Conservation (phyloP, 2,888 invertebrate genomes). For the Macrosoma leucophasiata region DNA sequence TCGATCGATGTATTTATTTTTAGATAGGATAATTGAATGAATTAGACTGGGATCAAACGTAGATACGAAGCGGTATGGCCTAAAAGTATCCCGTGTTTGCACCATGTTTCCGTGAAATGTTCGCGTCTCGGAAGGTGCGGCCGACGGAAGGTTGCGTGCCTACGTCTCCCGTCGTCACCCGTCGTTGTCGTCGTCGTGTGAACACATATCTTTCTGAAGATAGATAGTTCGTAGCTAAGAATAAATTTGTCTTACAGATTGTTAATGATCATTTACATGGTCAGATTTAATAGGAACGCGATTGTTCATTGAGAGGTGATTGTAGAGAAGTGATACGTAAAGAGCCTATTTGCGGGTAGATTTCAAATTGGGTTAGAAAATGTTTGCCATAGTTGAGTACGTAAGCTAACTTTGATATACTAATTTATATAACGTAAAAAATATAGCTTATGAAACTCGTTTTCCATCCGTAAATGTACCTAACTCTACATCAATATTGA, state of each 20-base stretch:
- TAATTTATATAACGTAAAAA: too few relatives aligned
- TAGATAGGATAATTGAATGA: conserved; percentile 67
- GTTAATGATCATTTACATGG: conserved; percentile 31
- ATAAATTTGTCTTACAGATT: conserved; percentile 35
- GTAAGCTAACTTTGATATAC: too few relatives aligned
- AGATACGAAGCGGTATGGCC: conserved; percentile 60
- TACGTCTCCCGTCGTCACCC: too few relatives aligned
- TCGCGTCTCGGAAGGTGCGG: conserved; percentile 12
- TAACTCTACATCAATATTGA: too few relatives aligned
- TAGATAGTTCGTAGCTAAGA: conserved; percentile 37
- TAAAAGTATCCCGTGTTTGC: conserved; percentile 46
- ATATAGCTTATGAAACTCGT: too few relatives aligned
- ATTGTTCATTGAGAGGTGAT: conserved; percentile 38
- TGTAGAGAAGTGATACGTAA: conserved; percentile 35
- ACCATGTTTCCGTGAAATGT: conserved; percentile 29
- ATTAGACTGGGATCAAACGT: conserved; percentile 69
- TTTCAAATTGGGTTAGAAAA: conserved; percentile 30
- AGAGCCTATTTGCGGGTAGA: conserved; percentile 40
- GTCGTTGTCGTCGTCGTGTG: conserved; percentile 35
- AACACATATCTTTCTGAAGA: conserved; percentile 58
- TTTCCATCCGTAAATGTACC: too few relatives aligned
- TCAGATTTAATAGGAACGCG: conserved; percentile 35
- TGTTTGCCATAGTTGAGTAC: conserved; percentile 32
- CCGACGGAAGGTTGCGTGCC: conserved; percentile 16
- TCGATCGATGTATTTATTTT: conserved; percentile 68